Evolutionary conservation across 2,113 vertebrate genomes (phyloP).

Genomic region (Trochalopteron elliotii): DNA sequence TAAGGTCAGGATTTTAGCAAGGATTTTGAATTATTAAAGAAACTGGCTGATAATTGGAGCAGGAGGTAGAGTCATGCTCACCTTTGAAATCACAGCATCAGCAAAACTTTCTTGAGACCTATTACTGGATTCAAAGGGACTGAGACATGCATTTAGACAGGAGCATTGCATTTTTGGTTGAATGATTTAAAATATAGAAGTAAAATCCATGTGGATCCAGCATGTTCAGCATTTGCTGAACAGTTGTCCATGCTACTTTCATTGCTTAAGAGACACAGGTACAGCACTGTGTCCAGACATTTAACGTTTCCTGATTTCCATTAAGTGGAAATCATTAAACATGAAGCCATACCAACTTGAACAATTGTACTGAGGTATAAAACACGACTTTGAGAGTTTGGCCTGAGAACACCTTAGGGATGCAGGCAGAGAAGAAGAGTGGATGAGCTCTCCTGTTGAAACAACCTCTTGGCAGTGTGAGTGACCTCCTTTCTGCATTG

Average conservation of each 20-base stretch:
- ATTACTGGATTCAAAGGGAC: not conserved
- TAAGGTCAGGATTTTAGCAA: constrained; percentile 44
- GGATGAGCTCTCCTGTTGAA: not conserved
- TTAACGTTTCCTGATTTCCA: not conserved
- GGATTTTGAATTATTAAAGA: constrained; percentile 55
- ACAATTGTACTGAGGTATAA: not conserved
- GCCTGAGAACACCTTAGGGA: not conserved
- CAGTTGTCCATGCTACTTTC: not conserved
- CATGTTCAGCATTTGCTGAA: not conserved
- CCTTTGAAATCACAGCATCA: constrained; percentile 14
- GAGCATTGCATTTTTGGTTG: not conserved
- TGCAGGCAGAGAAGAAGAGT: not conserved
- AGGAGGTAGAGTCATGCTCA: not conserved
- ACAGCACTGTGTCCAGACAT: not conserved
- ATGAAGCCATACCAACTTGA: not conserved
- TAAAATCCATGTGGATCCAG: not conserved
- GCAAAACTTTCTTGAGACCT: constrained; percentile 30
- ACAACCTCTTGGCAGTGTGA: fast-evolving
- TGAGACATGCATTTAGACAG: not conserved
- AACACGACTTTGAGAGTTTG: not conserved
- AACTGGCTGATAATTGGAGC: constrained; percentile 22
- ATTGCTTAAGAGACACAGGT: not conserved
- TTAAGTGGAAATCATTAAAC: constrained; percentile 1
- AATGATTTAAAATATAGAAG: not conserved
- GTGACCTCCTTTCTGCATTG: not conserved